These are phyloP conservation scores for Dysmachus trigonus DNA, from an alignment of 2,888 invertebrate species.

Conservation along the genomic window DNA sequence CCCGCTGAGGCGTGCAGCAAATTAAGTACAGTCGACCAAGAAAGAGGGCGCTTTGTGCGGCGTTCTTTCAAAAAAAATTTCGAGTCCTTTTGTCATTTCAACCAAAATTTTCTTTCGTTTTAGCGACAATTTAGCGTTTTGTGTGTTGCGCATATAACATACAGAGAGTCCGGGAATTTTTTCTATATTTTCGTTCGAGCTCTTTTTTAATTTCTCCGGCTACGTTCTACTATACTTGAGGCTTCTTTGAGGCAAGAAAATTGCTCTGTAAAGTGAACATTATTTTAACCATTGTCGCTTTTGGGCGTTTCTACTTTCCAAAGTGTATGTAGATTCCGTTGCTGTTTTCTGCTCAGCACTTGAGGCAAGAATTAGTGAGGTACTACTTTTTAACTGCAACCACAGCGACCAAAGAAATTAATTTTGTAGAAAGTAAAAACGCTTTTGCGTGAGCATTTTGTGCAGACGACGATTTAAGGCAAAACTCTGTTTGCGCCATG, in stretches of 20 bases:
- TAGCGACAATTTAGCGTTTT: conserved; percentile 39
- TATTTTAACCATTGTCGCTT: conserved; percentile 39
- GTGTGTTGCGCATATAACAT: not conserved
- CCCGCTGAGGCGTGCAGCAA: not conserved
- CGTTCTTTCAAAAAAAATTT: conserved; percentile 24
- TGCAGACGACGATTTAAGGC: not conserved
- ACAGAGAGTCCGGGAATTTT: conserved; percentile 8
- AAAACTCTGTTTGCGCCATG: not conserved
- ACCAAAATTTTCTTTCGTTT: conserved; percentile 30
- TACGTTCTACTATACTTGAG: conserved; percentile 20
- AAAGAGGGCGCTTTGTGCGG: not conserved
- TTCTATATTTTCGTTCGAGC: conserved; percentile 21
- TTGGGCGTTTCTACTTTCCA: conserved; percentile 10
- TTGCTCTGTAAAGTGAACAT: conserved; percentile 34
- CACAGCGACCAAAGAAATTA: conserved; percentile 25
- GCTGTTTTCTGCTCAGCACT: conserved; percentile 2
- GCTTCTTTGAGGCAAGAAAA: conserved; percentile 23
- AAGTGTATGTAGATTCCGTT: conserved; percentile 19
- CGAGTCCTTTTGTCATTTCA: conserved; percentile 35
- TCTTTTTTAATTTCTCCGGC: conserved; percentile 19
- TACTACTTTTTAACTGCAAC: not conserved
- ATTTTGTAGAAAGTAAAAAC: conserved; percentile 11
- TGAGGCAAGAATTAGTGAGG: conserved; percentile 24
- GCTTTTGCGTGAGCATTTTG: not conserved
- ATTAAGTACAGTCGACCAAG: conserved; percentile 10